A percentile compares a stretch with the other conserved stretches of the same genome.
Evolutionary conservation across 2,888 invertebrate genomes (phyloP).

Genomic region (Parnassius glacialis): DNA sequence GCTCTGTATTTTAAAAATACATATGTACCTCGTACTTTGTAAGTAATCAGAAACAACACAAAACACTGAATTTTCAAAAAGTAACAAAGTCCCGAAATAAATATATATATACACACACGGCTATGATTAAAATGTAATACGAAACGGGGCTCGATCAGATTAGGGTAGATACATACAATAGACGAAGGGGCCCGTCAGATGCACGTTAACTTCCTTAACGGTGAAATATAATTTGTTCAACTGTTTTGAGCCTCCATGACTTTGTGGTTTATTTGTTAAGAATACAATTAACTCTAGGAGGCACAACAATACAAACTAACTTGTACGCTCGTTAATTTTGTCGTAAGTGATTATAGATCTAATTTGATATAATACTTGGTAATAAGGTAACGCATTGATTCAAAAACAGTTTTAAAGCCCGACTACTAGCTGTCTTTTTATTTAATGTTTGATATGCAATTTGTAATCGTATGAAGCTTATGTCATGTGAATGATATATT

Average conservation of each 20-base stretch:
- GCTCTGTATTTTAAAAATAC: background rate
- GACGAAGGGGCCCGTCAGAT: slow-evolving; percentile 27
- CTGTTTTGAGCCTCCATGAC: slow-evolving; percentile 2
- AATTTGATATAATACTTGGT: background rate
- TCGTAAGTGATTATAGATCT: background rate
- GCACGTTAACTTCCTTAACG: slow-evolving; percentile 30
- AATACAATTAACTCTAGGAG: background rate
- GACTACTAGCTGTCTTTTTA: background rate
- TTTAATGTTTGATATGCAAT: too few relatives aligned
- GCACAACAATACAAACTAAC: background rate
- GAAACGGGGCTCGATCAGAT: slow-evolving; percentile 37
- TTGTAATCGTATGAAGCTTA: too few relatives aligned
- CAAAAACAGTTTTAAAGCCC: background rate
- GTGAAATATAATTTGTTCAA: slow-evolving; percentile 17
- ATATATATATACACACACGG: slow-evolving; percentile 9
- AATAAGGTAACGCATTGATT: background rate
- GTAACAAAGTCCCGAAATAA: background rate
- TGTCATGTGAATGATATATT: too few relatives aligned
- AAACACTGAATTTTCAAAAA: background rate
- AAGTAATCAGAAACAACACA: too few relatives aligned
- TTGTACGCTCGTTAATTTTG: background rate
- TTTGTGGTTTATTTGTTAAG: background rate
- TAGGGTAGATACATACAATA: slow-evolving; percentile 36
- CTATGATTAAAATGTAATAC: slow-evolving; percentile 37
- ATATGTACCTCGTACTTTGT: background rate